Evolutionary conservation across 2,113 vertebrate species (phyloP).

Genomic region (Malurus cyaneus): DNA sequence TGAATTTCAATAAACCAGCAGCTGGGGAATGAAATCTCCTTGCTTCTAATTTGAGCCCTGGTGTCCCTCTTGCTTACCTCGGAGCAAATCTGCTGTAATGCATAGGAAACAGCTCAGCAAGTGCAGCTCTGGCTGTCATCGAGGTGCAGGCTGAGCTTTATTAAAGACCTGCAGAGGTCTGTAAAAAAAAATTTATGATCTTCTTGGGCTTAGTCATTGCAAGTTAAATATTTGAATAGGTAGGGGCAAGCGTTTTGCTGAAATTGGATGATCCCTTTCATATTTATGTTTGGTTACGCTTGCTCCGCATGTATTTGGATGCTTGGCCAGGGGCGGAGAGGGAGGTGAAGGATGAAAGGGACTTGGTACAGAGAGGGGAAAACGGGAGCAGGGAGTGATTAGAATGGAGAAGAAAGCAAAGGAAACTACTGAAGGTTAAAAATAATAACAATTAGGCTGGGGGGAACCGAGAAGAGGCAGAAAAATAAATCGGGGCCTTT

Average conservation of each 20-base stretch:
- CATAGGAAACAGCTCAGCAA: conserved; percentile 49
- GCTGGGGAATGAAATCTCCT: conserved; percentile 38
- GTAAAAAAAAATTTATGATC: neutral
- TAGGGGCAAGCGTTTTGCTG: conserved; percentile 10
- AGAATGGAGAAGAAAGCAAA: conserved; percentile 7
- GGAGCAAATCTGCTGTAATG: conserved; percentile 48
- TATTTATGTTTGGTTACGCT: conserved; percentile 19
- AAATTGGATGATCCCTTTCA: conserved; percentile 44
- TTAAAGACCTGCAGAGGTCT: conserved; percentile 48
- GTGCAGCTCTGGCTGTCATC: neutral
- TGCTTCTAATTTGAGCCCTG: conserved; percentile 4
- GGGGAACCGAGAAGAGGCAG: neutral
- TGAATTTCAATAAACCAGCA: conserved; percentile 59
- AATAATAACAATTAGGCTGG: conserved; percentile 43
- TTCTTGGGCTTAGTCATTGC: conserved; percentile 1
- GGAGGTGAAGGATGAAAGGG: conserved; percentile 32
- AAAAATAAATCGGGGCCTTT: conserved; percentile 25
- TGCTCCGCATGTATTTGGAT: neutral
- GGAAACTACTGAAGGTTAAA: conserved; percentile 20
- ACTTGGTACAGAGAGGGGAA: neutral
- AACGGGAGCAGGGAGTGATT: neutral
- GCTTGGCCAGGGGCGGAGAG: neutral
- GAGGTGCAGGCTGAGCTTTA: neutral
- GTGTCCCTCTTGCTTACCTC: neutral
- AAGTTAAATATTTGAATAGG: conserved; percentile 54